Evolutionary conservation across 1,140 invertebrate genomes (phyloP).

Genomic region (Drosophila trapezifrons): DNA sequence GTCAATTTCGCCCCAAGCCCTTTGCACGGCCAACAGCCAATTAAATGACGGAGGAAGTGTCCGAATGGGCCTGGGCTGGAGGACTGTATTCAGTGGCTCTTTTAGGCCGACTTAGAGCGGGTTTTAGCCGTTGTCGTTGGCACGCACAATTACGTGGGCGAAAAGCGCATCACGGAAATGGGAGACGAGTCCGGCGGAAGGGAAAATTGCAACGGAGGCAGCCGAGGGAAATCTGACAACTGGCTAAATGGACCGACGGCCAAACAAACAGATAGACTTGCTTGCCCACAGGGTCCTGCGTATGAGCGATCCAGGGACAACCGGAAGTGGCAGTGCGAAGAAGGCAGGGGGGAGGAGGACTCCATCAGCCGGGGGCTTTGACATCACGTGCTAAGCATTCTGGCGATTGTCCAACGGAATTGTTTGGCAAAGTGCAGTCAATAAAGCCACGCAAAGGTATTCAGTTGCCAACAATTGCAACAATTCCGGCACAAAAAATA

Average conservation of each 20-base stretch:
- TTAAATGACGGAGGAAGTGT: constrained; percentile 31
- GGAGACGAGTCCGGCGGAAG: constrained; percentile 24
- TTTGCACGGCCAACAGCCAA: constrained; percentile 17
- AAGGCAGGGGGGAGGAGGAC: background rate
- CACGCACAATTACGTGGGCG: constrained; percentile 56
- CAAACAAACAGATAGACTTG: constrained; percentile 34
- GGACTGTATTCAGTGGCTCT: constrained; percentile 16
- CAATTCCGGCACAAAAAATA: background rate
- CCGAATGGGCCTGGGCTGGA: constrained; percentile 1
- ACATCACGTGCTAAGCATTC: constrained; percentile 33
- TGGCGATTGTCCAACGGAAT: constrained; percentile 14
- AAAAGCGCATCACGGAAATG: constrained; percentile 46
- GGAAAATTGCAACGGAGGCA: constrained; percentile 29
- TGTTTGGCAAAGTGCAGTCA: constrained; percentile 10
- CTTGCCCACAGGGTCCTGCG: constrained; percentile 3
- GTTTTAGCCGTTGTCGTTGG: constrained; percentile 37
- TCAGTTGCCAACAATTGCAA: background rate
- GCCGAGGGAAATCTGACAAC: constrained; percentile 24
- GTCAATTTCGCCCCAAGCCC: constrained; percentile 1
- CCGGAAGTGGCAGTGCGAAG: background rate
- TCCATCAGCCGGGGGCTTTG: constrained; percentile 5
- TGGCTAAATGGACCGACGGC: constrained; percentile 25
- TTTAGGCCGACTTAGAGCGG: constrained; percentile 33
- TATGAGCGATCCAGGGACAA: constrained; percentile 9
- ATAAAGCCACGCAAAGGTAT: constrained; percentile 19